phyloP scores from a whole-genome alignment of 2,113 vertebrate genomes.

The Melanocharis versteri region DNA sequence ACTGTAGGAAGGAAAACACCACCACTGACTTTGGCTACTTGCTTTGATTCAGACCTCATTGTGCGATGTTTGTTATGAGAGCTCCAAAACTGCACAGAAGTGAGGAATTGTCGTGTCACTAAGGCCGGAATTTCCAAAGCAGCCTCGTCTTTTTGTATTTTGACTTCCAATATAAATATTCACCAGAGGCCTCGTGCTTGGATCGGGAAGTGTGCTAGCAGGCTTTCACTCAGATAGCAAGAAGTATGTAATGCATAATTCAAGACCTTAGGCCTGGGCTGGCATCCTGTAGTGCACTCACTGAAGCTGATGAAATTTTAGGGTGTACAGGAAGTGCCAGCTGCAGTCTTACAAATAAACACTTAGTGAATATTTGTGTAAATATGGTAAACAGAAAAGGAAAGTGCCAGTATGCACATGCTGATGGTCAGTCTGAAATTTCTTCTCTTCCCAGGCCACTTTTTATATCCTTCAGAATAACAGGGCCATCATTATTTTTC shows the following conservation, averaged over 20 bases:
- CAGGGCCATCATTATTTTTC: not conserved
- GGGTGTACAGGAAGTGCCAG: not conserved
- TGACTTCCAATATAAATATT: slow-evolving; percentile 7
- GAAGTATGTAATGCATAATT: not conserved
- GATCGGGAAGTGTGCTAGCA: not conserved
- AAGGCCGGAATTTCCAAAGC: slow-evolving; percentile 9
- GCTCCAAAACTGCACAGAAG: not conserved
- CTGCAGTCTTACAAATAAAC: not conserved
- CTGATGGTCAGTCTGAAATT: not conserved
- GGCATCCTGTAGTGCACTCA: not conserved
- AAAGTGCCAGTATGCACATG: not conserved
- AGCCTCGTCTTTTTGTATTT: not conserved
- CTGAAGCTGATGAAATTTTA: not conserved
- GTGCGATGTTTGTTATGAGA: not conserved
- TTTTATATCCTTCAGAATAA: not conserved
- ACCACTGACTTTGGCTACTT: not conserved
- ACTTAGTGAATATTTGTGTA: not conserved
- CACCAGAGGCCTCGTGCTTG: not conserved
- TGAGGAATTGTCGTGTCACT: not conserved
- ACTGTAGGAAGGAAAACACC: slow-evolving; percentile 18
- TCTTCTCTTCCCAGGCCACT: not conserved
- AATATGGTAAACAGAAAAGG: not conserved
- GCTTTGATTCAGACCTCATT: slow-evolving; percentile 4
- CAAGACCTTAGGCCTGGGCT: not conserved
- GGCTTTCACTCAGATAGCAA: not conserved